phyloP scores from a whole-genome alignment of 53 echinoderm and acorn worm species.

The Holothuria scabra region DNA sequence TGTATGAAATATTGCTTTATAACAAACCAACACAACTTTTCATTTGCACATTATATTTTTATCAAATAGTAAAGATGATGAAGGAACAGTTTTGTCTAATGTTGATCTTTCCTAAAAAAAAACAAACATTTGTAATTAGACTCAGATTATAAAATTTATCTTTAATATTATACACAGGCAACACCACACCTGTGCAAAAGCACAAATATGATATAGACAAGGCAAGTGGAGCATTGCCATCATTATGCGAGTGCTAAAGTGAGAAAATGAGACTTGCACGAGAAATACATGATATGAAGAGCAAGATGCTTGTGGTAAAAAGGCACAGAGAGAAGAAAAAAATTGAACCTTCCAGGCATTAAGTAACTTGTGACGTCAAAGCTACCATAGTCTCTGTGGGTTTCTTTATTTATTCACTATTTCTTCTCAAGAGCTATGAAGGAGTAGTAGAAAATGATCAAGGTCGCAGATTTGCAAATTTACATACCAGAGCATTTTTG shows the following conservation, averaged over 20 bases:
- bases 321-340: background rate
- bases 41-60: too few species aligned
- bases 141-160: too few species aligned
- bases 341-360: constrained; percentile 30
- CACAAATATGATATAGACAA: too few species aligned
- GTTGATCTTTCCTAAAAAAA: too few species aligned
- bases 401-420: constrained; percentile 1
- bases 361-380: constrained; percentile 40
- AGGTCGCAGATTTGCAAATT: constrained; percentile 32
- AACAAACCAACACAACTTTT: too few species aligned
- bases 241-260: constrained; percentile 24
- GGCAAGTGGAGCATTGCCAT: background rate
- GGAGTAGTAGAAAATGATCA: background rate
- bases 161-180: too few species aligned
- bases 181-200: too few species aligned
- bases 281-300: background rate
- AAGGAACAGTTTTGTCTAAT: too few species aligned
- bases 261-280: constrained; percentile 2
- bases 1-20: too few species aligned
- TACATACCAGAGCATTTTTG: constrained; percentile 16
- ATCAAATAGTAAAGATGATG: too few species aligned
- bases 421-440: constrained; percentile 7
- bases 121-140: too few species aligned
- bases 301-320: constrained; percentile 11
- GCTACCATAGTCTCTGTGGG: constrained; percentile 13